Base-by-base conservation (phyloP, 2,113 vertebrate species). In the Xiphorhynchus elegans region DNA sequence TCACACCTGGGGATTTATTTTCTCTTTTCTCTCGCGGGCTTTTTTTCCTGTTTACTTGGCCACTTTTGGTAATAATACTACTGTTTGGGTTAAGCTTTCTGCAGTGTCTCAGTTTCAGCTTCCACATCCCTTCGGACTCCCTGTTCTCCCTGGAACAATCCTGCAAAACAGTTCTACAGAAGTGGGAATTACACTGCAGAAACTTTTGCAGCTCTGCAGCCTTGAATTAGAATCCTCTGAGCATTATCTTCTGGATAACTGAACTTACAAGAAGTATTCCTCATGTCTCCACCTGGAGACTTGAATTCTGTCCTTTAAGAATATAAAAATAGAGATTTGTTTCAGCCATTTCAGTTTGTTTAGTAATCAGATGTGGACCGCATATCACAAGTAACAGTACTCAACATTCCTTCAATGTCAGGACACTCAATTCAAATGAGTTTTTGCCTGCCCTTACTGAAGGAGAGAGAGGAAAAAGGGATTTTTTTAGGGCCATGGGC, bases 381-480 rank as follows among this genome's bases (percentile, higher is more conserved):
- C 2, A 0, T 50, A 33, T 53, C 33, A 12, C 69, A 55, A 64
- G 25, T 67, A 91, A 39, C 10, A 59, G 28, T 44, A 53, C 25
- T 67, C 0, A 0, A 67, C 17, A n/a, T 78, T 87, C 23, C 17
- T 59, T 81, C 39, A 23, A 0, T 74, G 64, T 62, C 29, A 49
- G 21, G 17, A 73, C 29, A 56, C 5, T 3, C 17, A 31, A 13
- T 85, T 85, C 47, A 52, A 29, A 37, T 5, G n/a, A 5, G 5
- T 25, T 87, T 93, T 84, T 82, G 17, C 4, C 66, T 80, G 17
- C 26, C 24, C 37, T 52, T 76, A 18, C 2, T 84, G 68, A 49
- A 73, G 35, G 31, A 84, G 28, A 72, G 37, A 59, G 42, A 90
- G 17, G 40, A 78, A 10, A 18, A 58, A 17, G 9, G 1, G 17